phyloP scores from a whole-genome alignment of 2,888 invertebrate species.

The Petrolisthes manimaculis region DNA sequence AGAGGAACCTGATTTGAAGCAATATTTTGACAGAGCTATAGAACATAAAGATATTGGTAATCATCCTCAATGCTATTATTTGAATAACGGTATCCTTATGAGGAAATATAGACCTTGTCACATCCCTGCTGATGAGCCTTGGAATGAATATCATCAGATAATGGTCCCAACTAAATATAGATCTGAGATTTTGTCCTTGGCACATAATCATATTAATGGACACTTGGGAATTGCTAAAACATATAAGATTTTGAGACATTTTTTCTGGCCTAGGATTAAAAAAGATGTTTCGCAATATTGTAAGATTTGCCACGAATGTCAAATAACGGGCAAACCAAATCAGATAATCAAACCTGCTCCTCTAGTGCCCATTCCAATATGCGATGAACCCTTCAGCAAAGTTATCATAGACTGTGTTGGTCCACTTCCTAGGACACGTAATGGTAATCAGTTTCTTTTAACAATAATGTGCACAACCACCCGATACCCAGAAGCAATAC shows the following conservation, averaged over 20 bases:
- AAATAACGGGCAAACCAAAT: constrained; percentile 20
- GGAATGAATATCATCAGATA: background rate
- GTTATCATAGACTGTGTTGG: constrained; percentile 20
- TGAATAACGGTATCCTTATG: constrained; percentile 15
- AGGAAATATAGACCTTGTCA: constrained; percentile 5
- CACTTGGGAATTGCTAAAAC: constrained; percentile 19
- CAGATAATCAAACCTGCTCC: constrained; percentile 4
- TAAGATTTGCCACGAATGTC: constrained; percentile 14
- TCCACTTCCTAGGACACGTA: background rate
- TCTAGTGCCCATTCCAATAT: background rate
- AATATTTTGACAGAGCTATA: background rate
- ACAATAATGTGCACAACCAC: constrained; percentile 21
- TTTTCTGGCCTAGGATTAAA: constrained; percentile 13
- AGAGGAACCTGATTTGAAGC: background rate
- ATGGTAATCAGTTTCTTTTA: background rate
- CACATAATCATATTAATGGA: constrained; percentile 1
- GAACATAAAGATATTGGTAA: background rate
- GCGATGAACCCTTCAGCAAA: constrained; percentile 6
- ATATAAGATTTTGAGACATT: constrained; percentile 8
- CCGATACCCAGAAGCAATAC: constrained; percentile 24
- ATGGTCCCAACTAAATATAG: background rate
- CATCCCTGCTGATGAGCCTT: background rate
- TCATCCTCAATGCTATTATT: constrained; percentile 6
- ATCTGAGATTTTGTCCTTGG: background rate
- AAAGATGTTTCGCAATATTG: constrained; percentile 6